phyloP scores from a whole-genome alignment of 2,113 vertebrate genomes.

The Xerus inauris region DNA sequence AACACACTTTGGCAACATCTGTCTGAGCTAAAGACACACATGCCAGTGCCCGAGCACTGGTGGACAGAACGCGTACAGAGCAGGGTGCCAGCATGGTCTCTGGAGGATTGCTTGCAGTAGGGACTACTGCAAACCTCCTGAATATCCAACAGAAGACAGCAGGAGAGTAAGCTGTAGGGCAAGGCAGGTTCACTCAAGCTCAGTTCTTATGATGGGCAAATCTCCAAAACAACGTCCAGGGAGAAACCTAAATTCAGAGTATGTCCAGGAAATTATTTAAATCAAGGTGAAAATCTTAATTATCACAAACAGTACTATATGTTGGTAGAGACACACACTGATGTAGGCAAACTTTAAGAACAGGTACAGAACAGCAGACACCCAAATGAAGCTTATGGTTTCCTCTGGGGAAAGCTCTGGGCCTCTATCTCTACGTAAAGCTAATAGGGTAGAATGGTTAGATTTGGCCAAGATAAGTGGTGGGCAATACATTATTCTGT shows the following conservation, averaged over 20 bases:
- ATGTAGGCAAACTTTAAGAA: background rate
- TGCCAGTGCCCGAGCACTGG: background rate
- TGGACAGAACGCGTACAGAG: background rate
- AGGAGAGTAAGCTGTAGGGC: background rate
- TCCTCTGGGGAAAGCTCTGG: background rate
- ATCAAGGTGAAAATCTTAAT: background rate
- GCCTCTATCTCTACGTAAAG: background rate
- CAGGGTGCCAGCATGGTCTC: fast-evolving
- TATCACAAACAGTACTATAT: background rate
- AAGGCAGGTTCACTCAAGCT: background rate
- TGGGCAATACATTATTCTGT: background rate
- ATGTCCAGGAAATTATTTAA: background rate
- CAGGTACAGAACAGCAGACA: background rate
- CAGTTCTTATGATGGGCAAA: background rate
- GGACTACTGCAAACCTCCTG: background rate
- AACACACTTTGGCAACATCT: background rate
- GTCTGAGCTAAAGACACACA: background rate
- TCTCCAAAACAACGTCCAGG: background rate
- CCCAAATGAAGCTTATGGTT: background rate
- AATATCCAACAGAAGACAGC: background rate
- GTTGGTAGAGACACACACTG: background rate
- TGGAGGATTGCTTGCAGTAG: background rate
- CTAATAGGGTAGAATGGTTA: background rate
- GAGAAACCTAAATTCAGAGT: background rate
- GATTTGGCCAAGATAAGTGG: background rate